phyloP scores from a whole-genome alignment of 2,888 invertebrate genomes.

The Drosophila borealis region DNA sequence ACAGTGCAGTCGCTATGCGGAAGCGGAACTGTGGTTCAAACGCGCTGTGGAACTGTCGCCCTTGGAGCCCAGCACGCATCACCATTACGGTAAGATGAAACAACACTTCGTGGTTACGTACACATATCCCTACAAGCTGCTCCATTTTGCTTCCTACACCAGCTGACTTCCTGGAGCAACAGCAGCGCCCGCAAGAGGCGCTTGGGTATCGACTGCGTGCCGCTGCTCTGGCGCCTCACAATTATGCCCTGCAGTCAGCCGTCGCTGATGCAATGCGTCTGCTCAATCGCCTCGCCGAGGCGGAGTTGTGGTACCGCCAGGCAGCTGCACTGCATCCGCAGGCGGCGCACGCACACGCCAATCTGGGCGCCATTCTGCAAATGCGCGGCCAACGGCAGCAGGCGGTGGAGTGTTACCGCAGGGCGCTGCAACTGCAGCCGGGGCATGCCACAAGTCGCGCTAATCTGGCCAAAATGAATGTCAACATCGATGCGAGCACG shows the following conservation, averaged over 20 bases:
- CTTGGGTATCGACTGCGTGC: conserved; percentile 91
- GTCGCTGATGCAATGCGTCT: conserved; percentile 94
- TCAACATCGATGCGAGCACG: conserved; percentile 53
- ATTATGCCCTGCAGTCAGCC: conserved; percentile 93
- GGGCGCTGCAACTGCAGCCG: conserved; percentile 93
- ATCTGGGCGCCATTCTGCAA: conserved; percentile 96
- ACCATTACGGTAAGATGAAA: conserved; percentile 92
- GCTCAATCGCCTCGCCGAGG: conserved; percentile 91
- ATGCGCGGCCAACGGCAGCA: conserved; percentile 94
- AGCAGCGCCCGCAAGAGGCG: conserved; percentile 91
- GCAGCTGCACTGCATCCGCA: conserved; percentile 86
- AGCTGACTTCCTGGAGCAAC: conserved; percentile 93
- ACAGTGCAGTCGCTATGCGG: conserved; percentile 91
- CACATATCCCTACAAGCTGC: neutral
- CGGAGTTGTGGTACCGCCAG: conserved; percentile 93
- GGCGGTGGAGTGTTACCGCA: conserved; percentile 93
- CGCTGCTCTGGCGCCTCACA: conserved; percentile 90
- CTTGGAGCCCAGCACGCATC: conserved; percentile 92
- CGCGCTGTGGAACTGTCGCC: conserved; percentile 93
- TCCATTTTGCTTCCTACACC: neutral
- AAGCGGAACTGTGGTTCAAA: conserved; percentile 95
- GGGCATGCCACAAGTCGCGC: conserved; percentile 94
- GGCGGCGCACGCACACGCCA: conserved; percentile 95
- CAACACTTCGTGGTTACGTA: neutral
- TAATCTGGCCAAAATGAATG: conserved; percentile 90